Percentiles rank a stretch among this genome's conserved stretches.
Conservation (phyloP, 2,888 invertebrate species). For the Conchocele bisecta region DNA sequence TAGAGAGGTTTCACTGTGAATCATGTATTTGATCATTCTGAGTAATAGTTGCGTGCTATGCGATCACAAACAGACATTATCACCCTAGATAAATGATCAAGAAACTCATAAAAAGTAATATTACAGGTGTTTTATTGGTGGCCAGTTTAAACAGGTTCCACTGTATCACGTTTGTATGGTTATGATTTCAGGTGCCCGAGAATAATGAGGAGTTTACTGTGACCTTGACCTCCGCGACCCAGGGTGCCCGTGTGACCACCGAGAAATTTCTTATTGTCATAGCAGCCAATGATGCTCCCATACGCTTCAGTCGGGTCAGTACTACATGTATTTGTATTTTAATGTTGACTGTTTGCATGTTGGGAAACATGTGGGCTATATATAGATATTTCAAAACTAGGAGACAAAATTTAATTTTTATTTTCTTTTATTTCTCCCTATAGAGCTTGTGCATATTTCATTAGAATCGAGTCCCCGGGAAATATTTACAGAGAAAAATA, state of each 20-base stretch:
- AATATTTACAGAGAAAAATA: no score
- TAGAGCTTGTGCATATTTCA: not conserved
- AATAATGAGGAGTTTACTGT: slow-evolving; percentile 76
- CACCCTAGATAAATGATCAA: no score
- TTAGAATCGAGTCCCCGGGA: no score
- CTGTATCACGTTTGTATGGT: no score
- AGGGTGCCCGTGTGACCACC: slow-evolving; percentile 64
- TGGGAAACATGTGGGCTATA: not conserved
- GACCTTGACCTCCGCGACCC: slow-evolving; percentile 62
- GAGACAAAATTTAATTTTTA: not conserved
- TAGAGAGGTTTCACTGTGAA: no score
- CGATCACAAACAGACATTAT: no score
- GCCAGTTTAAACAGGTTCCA: no score
- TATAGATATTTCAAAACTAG: not conserved
- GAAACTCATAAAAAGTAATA: no score
- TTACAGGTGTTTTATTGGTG: no score
- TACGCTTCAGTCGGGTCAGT: slow-evolving; percentile 78
- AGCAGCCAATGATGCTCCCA: slow-evolving; percentile 78
- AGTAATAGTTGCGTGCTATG: no score
- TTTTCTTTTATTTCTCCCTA: not conserved
- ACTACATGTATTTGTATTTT: not conserved
- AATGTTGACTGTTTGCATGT: not conserved
- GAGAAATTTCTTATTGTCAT: slow-evolving; percentile 67
- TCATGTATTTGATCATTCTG: no score
- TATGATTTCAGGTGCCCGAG: slow-evolving; percentile 71